Percentiles rank a stretch among this genome's conserved stretches.
Evolutionary conservation across 1,140 invertebrate species (phyloP).

Genomic region (Elysia chlorotica): DNA sequence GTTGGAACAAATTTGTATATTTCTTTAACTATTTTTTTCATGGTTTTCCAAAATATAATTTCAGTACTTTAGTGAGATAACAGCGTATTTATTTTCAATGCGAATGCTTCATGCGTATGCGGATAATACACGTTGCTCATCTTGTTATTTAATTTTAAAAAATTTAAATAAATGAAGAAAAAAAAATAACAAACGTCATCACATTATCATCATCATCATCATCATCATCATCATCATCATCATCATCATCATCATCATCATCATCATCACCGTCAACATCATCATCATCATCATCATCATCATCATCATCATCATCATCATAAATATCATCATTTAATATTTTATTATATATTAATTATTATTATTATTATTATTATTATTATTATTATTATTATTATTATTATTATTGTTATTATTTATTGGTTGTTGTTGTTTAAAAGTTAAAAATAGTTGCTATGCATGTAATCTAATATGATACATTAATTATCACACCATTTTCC

Average conservation of each 20-base stretch:
- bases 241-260: background rate
- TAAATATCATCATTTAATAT: background rate
- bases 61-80: background rate
- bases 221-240: background rate
- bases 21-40: background rate
- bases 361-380: too few species aligned
- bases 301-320: slow-evolving; percentile 8
- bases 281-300: slow-evolving; percentile 7
- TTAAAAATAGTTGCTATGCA: too few species aligned
- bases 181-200: too few species aligned
- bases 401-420: too few species aligned
- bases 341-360: too few species aligned
- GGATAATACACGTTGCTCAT: background rate
- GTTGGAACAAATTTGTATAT: background rate
- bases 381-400: too few species aligned
- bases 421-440: too few species aligned
- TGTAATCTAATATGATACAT: too few species aligned
- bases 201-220: too few species aligned
- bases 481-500: too few species aligned
- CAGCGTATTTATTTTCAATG: background rate
- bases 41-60: background rate
- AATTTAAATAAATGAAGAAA: background rate
- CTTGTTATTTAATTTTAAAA: background rate
- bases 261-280: background rate
- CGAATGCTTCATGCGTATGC: background rate